Evolutionary conservation across 2,797 vertebrate species (phyloP), one percentile per base, ranked within the genome.

Genomic region (Sebastes kiyomatsui): DNA sequence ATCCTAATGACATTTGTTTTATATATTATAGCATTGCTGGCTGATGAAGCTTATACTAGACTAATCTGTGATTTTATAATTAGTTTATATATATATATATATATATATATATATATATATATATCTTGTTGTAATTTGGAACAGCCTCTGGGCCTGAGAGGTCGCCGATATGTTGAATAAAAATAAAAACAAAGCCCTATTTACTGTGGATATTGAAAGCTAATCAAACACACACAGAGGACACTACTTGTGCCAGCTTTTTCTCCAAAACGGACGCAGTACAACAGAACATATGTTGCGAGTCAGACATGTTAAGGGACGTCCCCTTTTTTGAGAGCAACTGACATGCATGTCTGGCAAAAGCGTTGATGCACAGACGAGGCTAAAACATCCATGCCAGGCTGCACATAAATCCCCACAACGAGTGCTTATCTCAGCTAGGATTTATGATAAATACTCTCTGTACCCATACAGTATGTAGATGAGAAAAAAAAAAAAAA

Each of bases 101-200:
- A 10, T 33, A 33, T 33, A 9, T 10, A 33, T 33, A 33, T 58
- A 7, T 25, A 8, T 59, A 14, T 27, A 14, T 59, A 16, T 16
- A 77, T 60, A 70, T 79, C 11, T n/a, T 81, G 71, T 67, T 84
- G 33, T 72, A 54, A 60, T 86, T 83, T 79, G 67, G 59, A 84
- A 74, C 61, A 65, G 75, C 67, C 67, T 76, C 10, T 23, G 85
- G 71, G 42, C 65, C 27, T 30, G 7, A 23, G 42, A 80, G 35
- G 74, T 60, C 65, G 54, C 28, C 0, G 4, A 35, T 32, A 23
- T n/a, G 46, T 7, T 81, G 35, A 85, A 58, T 72, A 55, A 71
- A 85, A 79, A 74, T 67, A 56, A 79, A 73, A 73, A 77, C 4
- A 13, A 68, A 70, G 25, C 38, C n/a, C 38, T 66, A 59, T 78